Conservation (phyloP, 1,140 invertebrate genomes). For the Akabosia matsudoensis region DNA sequence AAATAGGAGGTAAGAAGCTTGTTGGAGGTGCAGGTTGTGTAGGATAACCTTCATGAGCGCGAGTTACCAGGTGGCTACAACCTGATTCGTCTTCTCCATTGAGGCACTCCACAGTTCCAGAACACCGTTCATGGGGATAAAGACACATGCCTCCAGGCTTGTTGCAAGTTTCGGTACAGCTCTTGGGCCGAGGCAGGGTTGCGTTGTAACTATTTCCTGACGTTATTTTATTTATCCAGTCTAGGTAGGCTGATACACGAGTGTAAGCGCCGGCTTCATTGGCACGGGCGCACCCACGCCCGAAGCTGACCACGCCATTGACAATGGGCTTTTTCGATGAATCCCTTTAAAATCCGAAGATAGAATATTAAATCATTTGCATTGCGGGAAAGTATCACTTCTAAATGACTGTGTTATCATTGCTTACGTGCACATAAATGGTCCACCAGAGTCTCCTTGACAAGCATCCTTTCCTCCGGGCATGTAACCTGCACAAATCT, state of each 20-base stretch:
- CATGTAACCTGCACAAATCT: constrained; percentile 70
- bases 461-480: constrained; percentile 76
- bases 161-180: constrained; percentile 60
- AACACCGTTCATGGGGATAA: constrained; percentile 62
- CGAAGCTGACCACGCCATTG: constrained; percentile 74
- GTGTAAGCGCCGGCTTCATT: constrained; percentile 63
- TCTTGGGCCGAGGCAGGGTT: constrained; percentile 44
- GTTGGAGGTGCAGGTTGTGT: background rate
- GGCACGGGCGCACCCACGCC: constrained; percentile 72
- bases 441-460: constrained; percentile 67
- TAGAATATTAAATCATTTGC: background rate
- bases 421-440: constrained; percentile 64
- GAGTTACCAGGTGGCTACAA: constrained; percentile 51
- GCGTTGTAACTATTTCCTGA: background rate
- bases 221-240: constrained; percentile 35
- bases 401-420: constrained; percentile 18
- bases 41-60: background rate
- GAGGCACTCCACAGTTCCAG: constrained; percentile 69
- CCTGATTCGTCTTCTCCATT: constrained; percentile 71
- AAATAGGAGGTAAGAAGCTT: background rate
- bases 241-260: constrained; percentile 25
- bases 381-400: background rate
- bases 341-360: background rate
- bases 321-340: constrained; percentile 55
- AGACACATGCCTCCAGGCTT: constrained; percentile 62